Evolutionary conservation across 1,140 invertebrate species (phyloP).

Genomic region (Batillaria attramentaria): DNA sequence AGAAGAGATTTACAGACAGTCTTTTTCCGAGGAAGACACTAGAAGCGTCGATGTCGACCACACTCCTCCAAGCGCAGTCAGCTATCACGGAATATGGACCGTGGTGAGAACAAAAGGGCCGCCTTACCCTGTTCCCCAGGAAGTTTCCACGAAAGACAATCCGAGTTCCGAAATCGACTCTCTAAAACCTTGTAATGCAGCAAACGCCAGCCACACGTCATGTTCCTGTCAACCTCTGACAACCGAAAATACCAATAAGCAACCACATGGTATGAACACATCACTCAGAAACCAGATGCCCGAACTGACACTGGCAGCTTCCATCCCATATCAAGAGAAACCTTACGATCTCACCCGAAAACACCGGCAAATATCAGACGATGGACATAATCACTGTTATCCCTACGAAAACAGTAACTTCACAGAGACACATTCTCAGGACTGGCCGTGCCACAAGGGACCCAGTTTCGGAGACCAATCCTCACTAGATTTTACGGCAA

Average conservation of each 20-base stretch:
- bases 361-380: no score
- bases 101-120: not conserved
- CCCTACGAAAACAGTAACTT: no score
- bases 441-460: no score
- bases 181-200: no score
- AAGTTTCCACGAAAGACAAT: not conserved
- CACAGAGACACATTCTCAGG: no score
- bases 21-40: not conserved
- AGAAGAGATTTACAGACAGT: not conserved
- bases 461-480: no score
- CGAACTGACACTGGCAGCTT: no score
- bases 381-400: no score
- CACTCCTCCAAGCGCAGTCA: not conserved
- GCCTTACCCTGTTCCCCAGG: not conserved
- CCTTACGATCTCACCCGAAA: no score
- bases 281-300: not conserved
- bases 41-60: not conserved
- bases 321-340: no score
- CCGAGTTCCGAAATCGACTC: not conserved
- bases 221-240: no score
- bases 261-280: not conserved
- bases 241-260: not conserved
- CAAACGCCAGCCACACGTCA: not conserved
- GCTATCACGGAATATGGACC: slow-evolving; percentile 3
- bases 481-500: no score